A percentile compares a stretch with the other conserved stretches of the same genome.
phyloP scores from a whole-genome alignment of 2,113 vertebrate genomes.

The Campylomormyrus tamandua region DNA sequence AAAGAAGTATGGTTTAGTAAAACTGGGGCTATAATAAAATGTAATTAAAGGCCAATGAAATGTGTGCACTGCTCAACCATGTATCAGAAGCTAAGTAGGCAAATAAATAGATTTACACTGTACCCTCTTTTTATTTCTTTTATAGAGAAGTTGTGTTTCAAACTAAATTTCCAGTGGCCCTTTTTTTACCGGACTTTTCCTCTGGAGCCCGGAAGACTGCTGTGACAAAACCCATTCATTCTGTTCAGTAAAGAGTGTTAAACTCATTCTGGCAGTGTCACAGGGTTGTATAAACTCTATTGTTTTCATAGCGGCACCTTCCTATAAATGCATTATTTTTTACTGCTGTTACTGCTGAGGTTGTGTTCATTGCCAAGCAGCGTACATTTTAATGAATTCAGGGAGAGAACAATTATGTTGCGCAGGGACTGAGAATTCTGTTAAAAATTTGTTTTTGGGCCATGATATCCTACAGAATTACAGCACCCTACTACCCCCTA shows the following conservation, averaged over 20 bases:
- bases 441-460: background rate
- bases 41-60: background rate
- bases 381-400: background rate
- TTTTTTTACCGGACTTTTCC: background rate
- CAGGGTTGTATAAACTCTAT: background rate
- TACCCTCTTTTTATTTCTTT: background rate
- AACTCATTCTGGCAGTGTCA: background rate
- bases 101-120: background rate
- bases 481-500: background rate
- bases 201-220: background rate
- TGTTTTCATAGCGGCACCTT: background rate
- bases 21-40: background rate
- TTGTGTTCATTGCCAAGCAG: background rate
- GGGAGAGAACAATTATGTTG: background rate
- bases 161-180: background rate
- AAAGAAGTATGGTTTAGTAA: background rate
- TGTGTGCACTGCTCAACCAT: background rate
- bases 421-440: background rate
- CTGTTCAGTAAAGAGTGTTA: background rate
- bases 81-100: background rate
- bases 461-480: background rate
- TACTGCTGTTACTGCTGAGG: background rate
- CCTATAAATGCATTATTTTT: background rate
- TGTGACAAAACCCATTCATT: slow-evolving; percentile 5
- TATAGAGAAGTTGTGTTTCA: background rate